A percentile compares a stretch with the other conserved stretches of the same genome.
phyloP scores from a whole-genome alignment of 2,797 vertebrate species.

The Rhinophrynus dorsalis region DNA sequence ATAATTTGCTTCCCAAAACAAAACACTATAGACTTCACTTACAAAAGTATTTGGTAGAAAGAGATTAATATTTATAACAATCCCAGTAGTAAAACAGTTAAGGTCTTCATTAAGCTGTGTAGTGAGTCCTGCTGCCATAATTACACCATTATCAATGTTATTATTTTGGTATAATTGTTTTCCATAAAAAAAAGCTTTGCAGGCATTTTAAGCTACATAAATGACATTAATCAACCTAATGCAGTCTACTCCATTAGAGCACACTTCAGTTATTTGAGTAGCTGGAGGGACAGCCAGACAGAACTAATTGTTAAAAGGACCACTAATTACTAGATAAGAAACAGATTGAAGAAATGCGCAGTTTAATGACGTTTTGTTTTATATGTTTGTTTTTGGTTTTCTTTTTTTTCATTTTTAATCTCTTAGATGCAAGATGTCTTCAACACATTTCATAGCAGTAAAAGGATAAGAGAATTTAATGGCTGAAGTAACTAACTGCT shows the following conservation, averaged over 20 bases:
- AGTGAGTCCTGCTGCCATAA: constrained; percentile 14
- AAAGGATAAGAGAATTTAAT: too few species aligned
- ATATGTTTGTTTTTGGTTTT: too few species aligned
- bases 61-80: constrained; percentile 5
- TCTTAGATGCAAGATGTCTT: too few species aligned
- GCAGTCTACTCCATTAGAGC: constrained; percentile 5
- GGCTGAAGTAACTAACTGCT: too few species aligned
- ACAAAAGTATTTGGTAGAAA: background rate
- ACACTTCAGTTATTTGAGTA: constrained; percentile 6
- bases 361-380: too few species aligned
- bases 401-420: too few species aligned
- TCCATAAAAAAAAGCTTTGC: background rate
- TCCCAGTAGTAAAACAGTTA: background rate
- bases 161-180: constrained; percentile 18
- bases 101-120: background rate
- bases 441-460: too few species aligned
- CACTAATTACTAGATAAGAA: constrained; percentile 1
- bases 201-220: constrained; percentile 6
- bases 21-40: background rate
- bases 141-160: background rate
- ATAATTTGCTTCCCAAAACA: background rate
- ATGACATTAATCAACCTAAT: constrained; percentile 20
- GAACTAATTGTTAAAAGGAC: constrained; percentile 8
- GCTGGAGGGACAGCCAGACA: background rate
- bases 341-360: background rate